Conservation (phyloP, 2,113 vertebrate genomes). For the Heliornis fulica region DNA sequence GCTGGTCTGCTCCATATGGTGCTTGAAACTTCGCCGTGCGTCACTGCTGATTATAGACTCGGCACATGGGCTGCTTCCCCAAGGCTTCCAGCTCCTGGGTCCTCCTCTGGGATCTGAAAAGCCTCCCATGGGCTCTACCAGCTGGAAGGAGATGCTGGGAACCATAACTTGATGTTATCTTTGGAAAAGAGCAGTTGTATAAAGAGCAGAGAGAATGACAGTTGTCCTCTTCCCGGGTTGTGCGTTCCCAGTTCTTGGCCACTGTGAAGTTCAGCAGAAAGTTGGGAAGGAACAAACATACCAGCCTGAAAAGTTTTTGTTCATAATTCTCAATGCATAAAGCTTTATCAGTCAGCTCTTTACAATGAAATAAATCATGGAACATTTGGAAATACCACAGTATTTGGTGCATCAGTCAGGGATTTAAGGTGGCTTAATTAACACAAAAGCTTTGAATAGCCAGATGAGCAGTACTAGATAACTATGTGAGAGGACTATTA, state of each 20-base stretch:
- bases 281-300: background rate
- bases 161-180: background rate
- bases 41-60: background rate
- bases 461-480: background rate
- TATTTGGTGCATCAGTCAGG: background rate
- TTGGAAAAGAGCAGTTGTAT: background rate
- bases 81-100: background rate
- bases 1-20: background rate
- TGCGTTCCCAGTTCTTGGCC: background rate
- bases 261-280: background rate
- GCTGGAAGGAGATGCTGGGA: background rate
- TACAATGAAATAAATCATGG: background rate
- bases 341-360: background rate
- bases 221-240: accelerated
- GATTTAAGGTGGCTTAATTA: slow-evolving; percentile 19
- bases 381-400: background rate
- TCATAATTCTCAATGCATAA: background rate
- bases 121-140: background rate
- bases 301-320: background rate
- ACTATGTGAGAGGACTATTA: background rate
- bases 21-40: background rate
- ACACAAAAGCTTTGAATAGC: background rate
- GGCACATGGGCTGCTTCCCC: background rate
- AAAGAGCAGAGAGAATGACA: accelerated
- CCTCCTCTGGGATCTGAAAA: background rate